Evolutionary conservation across 2,113 vertebrate genomes (phyloP).

Genomic region (Nipponia nippon): DNA sequence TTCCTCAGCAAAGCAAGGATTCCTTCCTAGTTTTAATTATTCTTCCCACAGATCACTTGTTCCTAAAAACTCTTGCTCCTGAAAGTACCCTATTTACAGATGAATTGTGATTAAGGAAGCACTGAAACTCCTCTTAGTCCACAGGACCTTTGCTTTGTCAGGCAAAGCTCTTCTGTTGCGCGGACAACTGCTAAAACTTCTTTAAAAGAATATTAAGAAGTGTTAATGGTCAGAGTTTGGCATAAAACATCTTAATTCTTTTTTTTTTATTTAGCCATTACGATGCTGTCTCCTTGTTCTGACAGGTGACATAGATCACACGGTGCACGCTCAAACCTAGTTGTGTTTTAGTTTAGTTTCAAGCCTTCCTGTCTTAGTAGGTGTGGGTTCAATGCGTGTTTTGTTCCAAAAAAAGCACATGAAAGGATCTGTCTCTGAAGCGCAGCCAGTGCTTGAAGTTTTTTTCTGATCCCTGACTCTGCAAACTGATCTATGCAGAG

Average conservation of each 20-base stretch:
- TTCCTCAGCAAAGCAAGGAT: neutral
- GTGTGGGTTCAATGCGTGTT: neutral
- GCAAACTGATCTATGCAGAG: neutral
- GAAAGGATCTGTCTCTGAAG: neutral
- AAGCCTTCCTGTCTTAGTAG: neutral
- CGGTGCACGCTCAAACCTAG: fast-evolving
- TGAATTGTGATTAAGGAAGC: neutral
- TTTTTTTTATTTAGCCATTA: neutral
- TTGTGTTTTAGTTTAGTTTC: neutral
- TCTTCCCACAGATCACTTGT: neutral
- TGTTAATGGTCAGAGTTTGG: neutral
- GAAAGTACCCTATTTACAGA: neutral
- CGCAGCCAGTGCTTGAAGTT: neutral
- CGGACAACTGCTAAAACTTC: neutral
- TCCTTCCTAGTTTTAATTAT: neutral
- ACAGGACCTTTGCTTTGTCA: neutral
- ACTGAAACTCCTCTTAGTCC: neutral
- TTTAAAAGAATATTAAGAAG: neutral
- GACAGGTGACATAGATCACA: neutral
- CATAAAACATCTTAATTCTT: neutral
- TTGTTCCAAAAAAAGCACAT: neutral
- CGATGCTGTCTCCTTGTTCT: neutral
- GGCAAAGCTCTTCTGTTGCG: neutral
- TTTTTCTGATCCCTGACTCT: neutral
- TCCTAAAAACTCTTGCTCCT: neutral